Evolutionary conservation across 2,797 vertebrate species (phyloP).

Genomic region (Saxicola maurus): DNA sequence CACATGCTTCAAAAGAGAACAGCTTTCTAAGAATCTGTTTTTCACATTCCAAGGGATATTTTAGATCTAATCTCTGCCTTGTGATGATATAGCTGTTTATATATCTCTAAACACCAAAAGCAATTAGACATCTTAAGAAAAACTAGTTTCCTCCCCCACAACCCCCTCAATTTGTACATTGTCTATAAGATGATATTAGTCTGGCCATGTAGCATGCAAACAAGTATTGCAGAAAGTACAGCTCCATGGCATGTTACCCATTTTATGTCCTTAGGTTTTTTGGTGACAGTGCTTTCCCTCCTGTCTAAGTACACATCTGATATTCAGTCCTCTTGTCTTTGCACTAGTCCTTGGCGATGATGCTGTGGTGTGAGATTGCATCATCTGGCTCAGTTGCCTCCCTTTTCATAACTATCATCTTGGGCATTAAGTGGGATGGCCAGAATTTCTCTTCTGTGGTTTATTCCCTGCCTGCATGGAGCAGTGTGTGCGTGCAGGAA

Average conservation of each 20-base stretch:
- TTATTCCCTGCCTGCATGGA: neutral
- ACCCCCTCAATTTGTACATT: neutral
- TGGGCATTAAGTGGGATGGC: neutral
- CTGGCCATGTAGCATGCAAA: neutral
- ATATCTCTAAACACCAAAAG: neutral
- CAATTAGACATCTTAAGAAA: neutral
- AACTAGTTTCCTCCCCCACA: neutral
- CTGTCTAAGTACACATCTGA: neutral
- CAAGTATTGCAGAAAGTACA: neutral
- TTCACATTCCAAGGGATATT: neutral
- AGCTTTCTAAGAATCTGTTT: neutral
- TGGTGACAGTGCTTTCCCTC: neutral
- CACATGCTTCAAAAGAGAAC: neutral
- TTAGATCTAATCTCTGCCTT: neutral
- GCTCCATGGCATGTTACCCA: rapidly evolving
- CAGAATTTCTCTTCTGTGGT: neutral
- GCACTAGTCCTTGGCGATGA: neutral
- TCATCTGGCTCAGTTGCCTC: neutral
- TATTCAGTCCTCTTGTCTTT: neutral
- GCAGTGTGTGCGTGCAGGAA: neutral
- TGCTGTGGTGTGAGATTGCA: neutral
- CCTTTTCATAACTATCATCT: neutral
- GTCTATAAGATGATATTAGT: neutral
- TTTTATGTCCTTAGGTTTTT: neutral
- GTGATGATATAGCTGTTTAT: neutral